Evolutionary conservation across 1,140 invertebrate genomes (phyloP), one percentile per base, ranked within the genome.

Genomic region (Cotesia vestalis): DNA sequence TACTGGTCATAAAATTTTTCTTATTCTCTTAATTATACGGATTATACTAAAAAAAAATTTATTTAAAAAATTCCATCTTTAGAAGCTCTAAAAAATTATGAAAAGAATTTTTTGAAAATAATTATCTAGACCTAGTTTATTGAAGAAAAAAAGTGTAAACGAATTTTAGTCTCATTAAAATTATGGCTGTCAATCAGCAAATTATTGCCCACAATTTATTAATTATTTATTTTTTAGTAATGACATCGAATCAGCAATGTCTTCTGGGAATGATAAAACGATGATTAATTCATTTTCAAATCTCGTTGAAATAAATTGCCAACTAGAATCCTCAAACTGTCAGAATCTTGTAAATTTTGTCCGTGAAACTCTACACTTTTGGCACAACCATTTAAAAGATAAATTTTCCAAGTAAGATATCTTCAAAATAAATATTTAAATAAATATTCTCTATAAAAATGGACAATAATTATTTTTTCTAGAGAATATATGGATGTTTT

Each of bases 401-500:
- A 94, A 92, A 84, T 88, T 96, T 59, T 90, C 91, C 46, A 91
- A 88, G 94, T 95, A 89, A 85, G 87, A 84, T 51, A 75, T 61
- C 62, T 36, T 51, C 36, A 55, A 40, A 63, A 73, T 69, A 66
- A 40, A 36, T 53, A 69, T 67, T 73, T 73, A 67, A 66, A 68
- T 53, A 61, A 68, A 72, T 71, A 73, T 55, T 71, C 46, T 60
- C 12, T 70, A 57, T 70, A 62, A 62, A 61, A 67, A 51, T 70
- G 76, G 12, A 46, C 63, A 6, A 66, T 69, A 11, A 71, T 66
- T 77, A 74, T 14, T 75, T 70, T 74, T 88, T 90, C 69, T 76
- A 94, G 94, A 77, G 93, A 95, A 82, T 95, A 96, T 84, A 93
- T 94, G 81, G 91, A 93, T 72, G 83, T 93, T 60, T 84, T 97